phyloP scores from a whole-genome alignment of 2,113 vertebrate genomes.

The Corythoichthys intestinalis region DNA sequence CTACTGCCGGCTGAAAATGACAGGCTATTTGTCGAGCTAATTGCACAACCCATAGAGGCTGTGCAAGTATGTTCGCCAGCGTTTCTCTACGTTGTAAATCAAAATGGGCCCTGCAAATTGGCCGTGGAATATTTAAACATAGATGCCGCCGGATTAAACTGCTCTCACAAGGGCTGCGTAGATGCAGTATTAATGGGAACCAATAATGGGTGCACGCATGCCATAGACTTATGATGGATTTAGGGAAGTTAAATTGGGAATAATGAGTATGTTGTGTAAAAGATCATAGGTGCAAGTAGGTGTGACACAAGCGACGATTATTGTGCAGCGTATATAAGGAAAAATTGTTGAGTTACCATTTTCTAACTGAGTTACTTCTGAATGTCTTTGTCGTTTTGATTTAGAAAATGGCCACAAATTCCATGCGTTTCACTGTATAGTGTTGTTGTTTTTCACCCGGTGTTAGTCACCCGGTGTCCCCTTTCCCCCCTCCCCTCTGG shows the following conservation, averaged over 20 bases:
- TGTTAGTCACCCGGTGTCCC: too few species aligned
- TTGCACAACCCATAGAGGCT: constrained; percentile 18
- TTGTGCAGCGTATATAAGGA: not conserved
- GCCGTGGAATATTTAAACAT: constrained; percentile 34
- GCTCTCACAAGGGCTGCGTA: not conserved
- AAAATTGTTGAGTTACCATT: not conserved
- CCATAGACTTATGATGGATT: constrained; percentile 70
- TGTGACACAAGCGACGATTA: not conserved
- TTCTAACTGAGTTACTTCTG: not conserved
- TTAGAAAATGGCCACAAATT: too few species aligned
- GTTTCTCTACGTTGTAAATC: constrained; percentile 33
- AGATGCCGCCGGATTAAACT: constrained; percentile 19
- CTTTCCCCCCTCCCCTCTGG: too few species aligned
- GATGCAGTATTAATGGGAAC: constrained; percentile 62
- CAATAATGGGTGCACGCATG: constrained; percentile 60
- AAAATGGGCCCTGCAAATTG: constrained; percentile 27
- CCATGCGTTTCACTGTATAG: too few species aligned
- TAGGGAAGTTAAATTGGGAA: constrained; percentile 68
- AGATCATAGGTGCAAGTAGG: not conserved
- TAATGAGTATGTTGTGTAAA: constrained; percentile 52
- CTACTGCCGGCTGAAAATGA: constrained; percentile 15
- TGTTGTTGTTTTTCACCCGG: too few species aligned
- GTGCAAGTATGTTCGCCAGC: not conserved
- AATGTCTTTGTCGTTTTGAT: not conserved
- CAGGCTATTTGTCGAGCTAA: constrained; percentile 32